Evolutionary conservation across 2,797 vertebrate species (phyloP).

Genomic region (Dallia pectoralis): DNA sequence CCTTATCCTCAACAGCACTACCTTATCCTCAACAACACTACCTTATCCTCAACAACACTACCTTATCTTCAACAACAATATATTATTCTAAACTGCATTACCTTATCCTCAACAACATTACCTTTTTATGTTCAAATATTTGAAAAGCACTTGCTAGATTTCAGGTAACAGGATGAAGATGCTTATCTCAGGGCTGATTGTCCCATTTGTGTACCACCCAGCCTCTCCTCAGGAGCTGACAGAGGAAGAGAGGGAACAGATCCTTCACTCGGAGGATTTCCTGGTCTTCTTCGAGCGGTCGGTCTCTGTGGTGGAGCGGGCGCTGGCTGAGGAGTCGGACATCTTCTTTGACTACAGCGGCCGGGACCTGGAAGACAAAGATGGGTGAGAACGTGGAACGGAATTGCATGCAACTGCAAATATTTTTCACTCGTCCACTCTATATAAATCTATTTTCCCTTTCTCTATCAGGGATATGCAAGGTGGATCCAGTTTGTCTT

Average conservation of each 20-base stretch:
- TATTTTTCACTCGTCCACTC: no score
- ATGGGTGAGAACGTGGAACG: constrained; percentile 76
- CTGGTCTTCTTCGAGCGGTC: constrained; percentile 85
- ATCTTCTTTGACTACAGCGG: constrained; percentile 91
- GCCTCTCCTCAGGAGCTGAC: constrained; percentile 84
- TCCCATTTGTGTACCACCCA: constrained; percentile 37
- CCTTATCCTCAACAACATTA: background rate
- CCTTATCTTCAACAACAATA: background rate
- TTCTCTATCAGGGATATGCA: constrained; percentile 76
- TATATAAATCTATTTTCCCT: background rate
- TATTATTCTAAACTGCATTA: no score
- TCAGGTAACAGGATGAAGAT: background rate
- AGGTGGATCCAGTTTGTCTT: constrained; percentile 84
- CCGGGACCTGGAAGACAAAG: constrained; percentile 83
- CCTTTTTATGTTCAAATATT: background rate
- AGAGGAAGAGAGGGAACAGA: constrained; percentile 86
- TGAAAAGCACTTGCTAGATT: background rate
- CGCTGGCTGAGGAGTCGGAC: constrained; percentile 82
- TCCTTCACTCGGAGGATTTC: constrained; percentile 86
- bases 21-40: no score
- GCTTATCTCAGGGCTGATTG: background rate
- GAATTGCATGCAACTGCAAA: background rate
- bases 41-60: background rate
- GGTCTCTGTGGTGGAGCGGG: constrained; percentile 82
- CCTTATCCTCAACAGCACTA: background rate